Evolutionary conservation across 2,113 vertebrate genomes (phyloP).

Genomic region (Pelmatolapia mariae): DNA sequence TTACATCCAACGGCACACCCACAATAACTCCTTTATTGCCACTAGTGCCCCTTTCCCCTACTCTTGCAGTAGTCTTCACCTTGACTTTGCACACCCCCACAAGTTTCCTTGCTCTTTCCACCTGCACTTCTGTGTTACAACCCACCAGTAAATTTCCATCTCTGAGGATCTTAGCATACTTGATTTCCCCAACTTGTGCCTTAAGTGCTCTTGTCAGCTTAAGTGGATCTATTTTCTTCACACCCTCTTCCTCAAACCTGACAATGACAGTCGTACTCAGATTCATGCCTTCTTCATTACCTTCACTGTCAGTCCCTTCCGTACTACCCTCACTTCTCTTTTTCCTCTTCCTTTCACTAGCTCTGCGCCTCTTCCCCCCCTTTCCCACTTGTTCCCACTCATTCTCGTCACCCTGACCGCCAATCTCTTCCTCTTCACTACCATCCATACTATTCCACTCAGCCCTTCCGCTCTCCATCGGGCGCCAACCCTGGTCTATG

Average conservation of each 20-base stretch:
- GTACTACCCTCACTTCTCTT: background rate
- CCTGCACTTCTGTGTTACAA: background rate
- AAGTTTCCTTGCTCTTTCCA: too few relatives aligned
- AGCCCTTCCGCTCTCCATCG: background rate
- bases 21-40: too few relatives aligned
- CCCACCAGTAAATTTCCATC: background rate
- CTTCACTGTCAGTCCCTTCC: background rate
- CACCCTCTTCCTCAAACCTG: background rate
- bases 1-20: too few relatives aligned
- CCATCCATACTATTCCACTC: background rate
- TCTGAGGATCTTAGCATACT: too few relatives aligned
- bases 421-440: background rate
- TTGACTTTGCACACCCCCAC: too few relatives aligned
- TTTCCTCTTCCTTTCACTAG: too few relatives aligned
- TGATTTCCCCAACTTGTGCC: too few relatives aligned
- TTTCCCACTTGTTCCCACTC: background rate
- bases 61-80: too few relatives aligned
- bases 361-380: background rate
- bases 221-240: background rate
- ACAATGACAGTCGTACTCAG: background rate
- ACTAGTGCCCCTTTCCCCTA: too few relatives aligned
- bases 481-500: background rate
- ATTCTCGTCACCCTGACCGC: background rate
- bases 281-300: background rate
- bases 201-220: background rate